A percentile compares a stretch with the other conserved stretches of the same genome.
These are phyloP conservation scores for Andrena minutula DNA, from an alignment of 2,888 invertebrate genomes.

Conservation along the genomic window DNA sequence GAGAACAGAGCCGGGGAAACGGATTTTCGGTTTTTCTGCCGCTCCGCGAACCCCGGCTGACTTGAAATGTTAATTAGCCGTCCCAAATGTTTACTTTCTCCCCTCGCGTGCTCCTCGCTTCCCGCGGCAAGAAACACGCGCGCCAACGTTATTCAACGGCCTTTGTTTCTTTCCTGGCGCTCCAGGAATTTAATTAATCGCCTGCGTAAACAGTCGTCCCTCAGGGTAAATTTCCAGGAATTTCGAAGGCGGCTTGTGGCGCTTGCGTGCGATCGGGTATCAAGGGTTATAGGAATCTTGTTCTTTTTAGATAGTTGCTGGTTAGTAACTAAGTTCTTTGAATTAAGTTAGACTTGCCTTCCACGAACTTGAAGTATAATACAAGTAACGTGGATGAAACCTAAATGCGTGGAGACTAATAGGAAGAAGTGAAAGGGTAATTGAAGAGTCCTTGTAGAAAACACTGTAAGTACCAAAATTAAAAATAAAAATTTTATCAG, in stretches of 20 bases:
- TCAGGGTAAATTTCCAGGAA: background rate
- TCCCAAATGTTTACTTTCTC: constrained; percentile 44
- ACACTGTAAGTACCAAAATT: too few species aligned
- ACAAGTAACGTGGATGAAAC: too few species aligned
- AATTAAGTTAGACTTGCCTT: too few species aligned
- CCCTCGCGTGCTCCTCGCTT: too few species aligned
- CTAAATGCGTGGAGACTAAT: too few species aligned
- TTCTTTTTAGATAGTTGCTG: too few species aligned
- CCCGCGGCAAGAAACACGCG: background rate
- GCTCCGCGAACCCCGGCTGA: background rate
- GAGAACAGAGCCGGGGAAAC: background rate
- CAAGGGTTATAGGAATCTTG: too few species aligned
- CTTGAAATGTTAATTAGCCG: constrained; percentile 53
- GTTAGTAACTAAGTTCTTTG: too few species aligned
- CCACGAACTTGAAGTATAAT: too few species aligned
- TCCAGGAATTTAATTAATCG: constrained; percentile 22
- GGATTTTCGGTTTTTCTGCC: constrained; percentile 3
- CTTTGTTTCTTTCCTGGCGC: background rate
- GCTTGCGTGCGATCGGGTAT: background rate
- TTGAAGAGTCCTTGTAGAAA: too few species aligned
- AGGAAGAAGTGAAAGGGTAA: too few species aligned
- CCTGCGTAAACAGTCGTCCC: constrained; percentile 9
- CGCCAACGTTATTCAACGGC: background rate
- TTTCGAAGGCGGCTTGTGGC: background rate
- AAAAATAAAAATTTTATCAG: too few species aligned